Percentiles rank a stretch among this genome's conserved stretches.
phyloP scores from a whole-genome alignment of 2,797 vertebrate genomes.

The Sebastes taczanowskii region DNA sequence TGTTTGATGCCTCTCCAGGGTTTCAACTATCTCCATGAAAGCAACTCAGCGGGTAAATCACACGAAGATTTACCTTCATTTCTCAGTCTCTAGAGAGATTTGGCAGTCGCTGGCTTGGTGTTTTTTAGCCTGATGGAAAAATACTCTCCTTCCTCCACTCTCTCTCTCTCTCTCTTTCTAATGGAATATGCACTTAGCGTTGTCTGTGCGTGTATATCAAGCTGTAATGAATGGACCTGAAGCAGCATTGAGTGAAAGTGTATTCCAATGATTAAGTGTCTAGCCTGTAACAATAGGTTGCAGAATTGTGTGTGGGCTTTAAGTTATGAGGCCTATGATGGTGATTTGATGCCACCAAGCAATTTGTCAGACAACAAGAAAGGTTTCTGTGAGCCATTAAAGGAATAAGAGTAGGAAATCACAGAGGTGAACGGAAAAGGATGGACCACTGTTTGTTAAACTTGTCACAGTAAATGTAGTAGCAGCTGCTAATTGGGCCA shows the following conservation, averaged over 20 bases:
- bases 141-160: neutral
- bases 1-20: neutral
- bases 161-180: neutral
- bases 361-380: slow-evolving; percentile 57
- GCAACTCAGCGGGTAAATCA: neutral
- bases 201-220: neutral
- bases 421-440: neutral
- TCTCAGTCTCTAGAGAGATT: neutral
- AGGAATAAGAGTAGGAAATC: neutral
- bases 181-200: neutral
- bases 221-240: slow-evolving; percentile 5
- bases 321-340: slow-evolving; percentile 42
- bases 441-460: neutral
- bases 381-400: neutral
- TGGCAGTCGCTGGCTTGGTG: neutral
- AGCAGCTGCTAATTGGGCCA: neutral
- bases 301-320: slow-evolving; percentile 30
- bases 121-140: neutral
- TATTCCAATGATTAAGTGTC: slow-evolving; percentile 58
- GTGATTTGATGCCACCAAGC: slow-evolving; percentile 29
- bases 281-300: slow-evolving; percentile 62
- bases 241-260: slow-evolving; percentile 45
- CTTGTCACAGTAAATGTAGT: neutral
- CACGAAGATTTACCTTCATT: neutral
- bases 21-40: neutral